phyloP scores from a whole-genome alignment of 30 jellyfish, hydroid and myxozoan genomes.

The Euphysa ruthae region DNA sequence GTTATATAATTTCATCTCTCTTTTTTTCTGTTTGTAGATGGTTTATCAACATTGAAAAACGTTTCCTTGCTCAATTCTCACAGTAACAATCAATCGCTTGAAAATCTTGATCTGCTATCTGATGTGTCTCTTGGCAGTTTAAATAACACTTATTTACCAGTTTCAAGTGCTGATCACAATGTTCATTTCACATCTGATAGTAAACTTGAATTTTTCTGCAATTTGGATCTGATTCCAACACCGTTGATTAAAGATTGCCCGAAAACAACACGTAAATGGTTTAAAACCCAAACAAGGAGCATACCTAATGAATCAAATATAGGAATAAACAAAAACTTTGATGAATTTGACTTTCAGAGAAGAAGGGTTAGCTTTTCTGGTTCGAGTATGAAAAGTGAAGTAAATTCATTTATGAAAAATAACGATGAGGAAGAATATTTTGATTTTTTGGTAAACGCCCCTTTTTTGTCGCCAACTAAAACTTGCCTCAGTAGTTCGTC shows the following conservation, averaged over 20 bases:
- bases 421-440: no score
- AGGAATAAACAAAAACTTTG: background rate
- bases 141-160: background rate
- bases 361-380: background rate
- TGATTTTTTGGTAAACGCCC: no score
- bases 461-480: no score
- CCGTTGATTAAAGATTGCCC: constrained; percentile 28
- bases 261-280: constrained; percentile 25
- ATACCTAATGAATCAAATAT: background rate
- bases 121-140: constrained; percentile 14
- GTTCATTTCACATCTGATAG: background rate
- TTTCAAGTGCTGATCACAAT: background rate
- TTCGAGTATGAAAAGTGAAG: background rate
- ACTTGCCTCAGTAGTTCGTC: no score
- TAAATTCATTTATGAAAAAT: no score
- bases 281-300: background rate
- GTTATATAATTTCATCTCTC: no score
- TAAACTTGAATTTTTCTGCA: constrained; percentile 26
- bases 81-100: background rate
- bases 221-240: constrained; percentile 30
- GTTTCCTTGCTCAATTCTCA: no score
- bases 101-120: constrained; percentile 30
- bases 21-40: constrained; percentile 7
- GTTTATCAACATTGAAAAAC: no score
- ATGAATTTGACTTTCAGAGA: background rate